Base-by-base conservation (phyloP, 2,888 invertebrate species). In the Pollenia labialis region DNA sequence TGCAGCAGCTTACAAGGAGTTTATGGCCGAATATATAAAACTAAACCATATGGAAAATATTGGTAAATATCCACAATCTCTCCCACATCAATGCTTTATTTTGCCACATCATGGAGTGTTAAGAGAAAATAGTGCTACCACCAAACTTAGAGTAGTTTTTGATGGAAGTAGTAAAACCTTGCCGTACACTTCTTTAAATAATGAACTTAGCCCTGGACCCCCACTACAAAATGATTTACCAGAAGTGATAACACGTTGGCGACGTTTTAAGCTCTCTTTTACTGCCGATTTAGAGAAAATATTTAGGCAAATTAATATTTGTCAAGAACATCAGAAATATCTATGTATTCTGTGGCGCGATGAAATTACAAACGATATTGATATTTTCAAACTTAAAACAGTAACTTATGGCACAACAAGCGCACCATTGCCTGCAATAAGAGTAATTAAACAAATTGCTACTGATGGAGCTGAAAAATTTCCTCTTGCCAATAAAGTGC, bases 341-440 rank as follows among this genome's bases (percentile, higher is more conserved):
- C 81, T 81, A 18, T 58, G 60, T n/a, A 74, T 82, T 79, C 46
- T 82, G 12, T 82, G 82, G 82, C 56, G 79, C 1, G 48, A 62
- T 54, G 23, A 50, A 16, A 32, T 16, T 46, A 48, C 50, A 40
- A 68, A 77, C 16, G 32, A 60, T 11, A 69, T 80, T 0, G n/a
- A 44, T 46, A 72, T 81, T 62, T 85, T 75, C 56, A 48, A 74
- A 42, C n/a, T 85, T 10, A 48, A 48, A 10, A 74, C 64, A 10
- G 76, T 71, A 11, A 84, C 68, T 4, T 80, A 69, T 48, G 66
- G 74, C 8, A 68, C 68, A 23, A 60, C 72, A 14, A 14, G 46
- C 9, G 77, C 32, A 46, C 66, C 68, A 4, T 75, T 40, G 50
- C 44, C 60, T 12, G 54, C 74, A 48, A 81, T 68, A 40, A 54